Evolutionary conservation across 2,797 vertebrate species (phyloP).

Genomic region (Poliocrania exsul): DNA sequence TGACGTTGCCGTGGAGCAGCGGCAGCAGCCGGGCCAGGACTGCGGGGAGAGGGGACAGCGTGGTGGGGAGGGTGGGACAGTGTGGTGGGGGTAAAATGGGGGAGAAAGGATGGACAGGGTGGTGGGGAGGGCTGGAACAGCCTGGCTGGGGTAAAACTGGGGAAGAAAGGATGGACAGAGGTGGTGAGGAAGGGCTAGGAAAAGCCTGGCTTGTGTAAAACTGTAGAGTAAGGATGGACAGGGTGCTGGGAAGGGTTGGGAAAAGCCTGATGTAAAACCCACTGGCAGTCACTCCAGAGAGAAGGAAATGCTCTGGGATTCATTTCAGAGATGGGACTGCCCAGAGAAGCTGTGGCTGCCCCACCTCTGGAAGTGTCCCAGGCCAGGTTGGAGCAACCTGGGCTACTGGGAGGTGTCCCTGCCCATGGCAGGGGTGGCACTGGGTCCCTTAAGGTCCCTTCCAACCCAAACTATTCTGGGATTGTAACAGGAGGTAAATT

Average conservation of each 20-base stretch:
- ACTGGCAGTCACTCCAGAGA: fast-evolving
- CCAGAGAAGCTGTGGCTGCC: neutral
- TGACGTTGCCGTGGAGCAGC: slow-evolving; percentile 91
- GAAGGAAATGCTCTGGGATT: fast-evolving
- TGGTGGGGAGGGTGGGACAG: too few species aligned
- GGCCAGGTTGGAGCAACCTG: neutral
- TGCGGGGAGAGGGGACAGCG: slow-evolving; percentile 14
- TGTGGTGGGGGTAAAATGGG: fast-evolving
- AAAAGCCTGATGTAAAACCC: fast-evolving
- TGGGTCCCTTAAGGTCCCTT: neutral
- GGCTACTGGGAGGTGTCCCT: neutral
- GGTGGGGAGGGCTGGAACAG: too few species aligned
- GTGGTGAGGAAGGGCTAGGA: too few species aligned
- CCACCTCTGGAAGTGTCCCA: neutral
- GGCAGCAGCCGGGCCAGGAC: slow-evolving; percentile 89
- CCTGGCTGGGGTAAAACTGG: too few species aligned
- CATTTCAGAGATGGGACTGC: neutral
- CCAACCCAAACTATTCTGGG: neutral
- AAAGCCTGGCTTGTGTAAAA: too few species aligned
- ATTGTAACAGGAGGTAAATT: neutral
- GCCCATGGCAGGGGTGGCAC: neutral
- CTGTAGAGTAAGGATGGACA: too few species aligned
- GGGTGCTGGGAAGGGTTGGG: too few species aligned
- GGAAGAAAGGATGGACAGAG: too few species aligned
- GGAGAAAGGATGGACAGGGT: too few species aligned